Base-by-base conservation (phyloP, 2,113 vertebrate species). In the Brachypteracias leptosomus region DNA sequence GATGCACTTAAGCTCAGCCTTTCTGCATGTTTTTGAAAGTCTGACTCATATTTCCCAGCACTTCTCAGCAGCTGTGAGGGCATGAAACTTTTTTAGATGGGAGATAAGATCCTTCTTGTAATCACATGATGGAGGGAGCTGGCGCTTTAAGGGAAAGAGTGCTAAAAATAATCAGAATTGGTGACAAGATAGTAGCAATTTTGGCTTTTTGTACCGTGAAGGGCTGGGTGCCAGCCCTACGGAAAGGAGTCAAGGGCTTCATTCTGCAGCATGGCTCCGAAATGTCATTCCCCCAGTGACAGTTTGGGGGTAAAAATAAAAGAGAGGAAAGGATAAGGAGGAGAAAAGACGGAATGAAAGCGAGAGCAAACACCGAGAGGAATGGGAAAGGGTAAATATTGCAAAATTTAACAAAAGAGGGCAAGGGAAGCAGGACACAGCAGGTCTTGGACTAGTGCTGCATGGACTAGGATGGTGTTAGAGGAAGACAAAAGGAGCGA, bases 11-110 rank as follows among this genome's bases (percentile, higher is more conserved):
- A 88, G 75, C 82, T 92, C 92, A n/a, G 68, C 7, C 24, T 86
- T 84, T 38, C 18, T 92, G 83, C 40, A 0, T 25, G 51, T 28
- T 90, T 88, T 84, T 52, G 33, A 59, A 82, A 71, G 72, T 36
- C 92, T 96, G 93, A 94, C 92, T 94, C 96, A 84, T 90, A 29
- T 89, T 94, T 96, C 73, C 95, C 96, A 94, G 90, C 90, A 81
- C 71, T 96, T 86, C 76, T 87, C 88, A 10, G 95, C 93, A 96
- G 95, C 96, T 96, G 95, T 22, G 92, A 92, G 86, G 90, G 79
- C 92, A 94, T 7, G 80, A 16, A 93, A 89, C 65, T 93, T 94
- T 84, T 94, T 81, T 36, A 87, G 94, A 93, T 65, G 29, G 87
- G 40, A 87, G 87, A 89, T 76, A 77, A 94, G 85, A 88, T 90